Evolutionary conservation across 2,888 invertebrate genomes (phyloP).

Genomic region (Dynastes tityus): DNA sequence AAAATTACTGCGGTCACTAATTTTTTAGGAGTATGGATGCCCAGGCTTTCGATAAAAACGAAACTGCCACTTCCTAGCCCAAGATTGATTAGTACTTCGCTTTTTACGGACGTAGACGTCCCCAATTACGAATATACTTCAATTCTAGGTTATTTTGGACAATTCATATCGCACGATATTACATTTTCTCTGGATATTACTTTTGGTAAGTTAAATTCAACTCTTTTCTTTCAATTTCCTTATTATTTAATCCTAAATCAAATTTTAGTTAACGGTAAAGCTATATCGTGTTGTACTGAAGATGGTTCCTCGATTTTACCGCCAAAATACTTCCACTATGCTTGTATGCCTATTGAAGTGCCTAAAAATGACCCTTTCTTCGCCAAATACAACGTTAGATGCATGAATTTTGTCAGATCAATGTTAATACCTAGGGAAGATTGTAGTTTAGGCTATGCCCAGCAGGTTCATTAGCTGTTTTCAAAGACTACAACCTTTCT

Average conservation of each 20-base stretch:
- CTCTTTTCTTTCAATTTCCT: neutral
- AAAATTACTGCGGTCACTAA: too few species aligned
- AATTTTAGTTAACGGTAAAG: conserved; percentile 76
- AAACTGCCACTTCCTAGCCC: conserved; percentile 78
- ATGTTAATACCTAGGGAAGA: conserved; percentile 78
- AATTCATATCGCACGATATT: conserved; percentile 85
- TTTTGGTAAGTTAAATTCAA: conserved; percentile 73
- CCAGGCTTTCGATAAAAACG: conserved; percentile 72
- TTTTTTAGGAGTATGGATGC: conserved; percentile 74
- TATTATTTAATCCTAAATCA: neutral
- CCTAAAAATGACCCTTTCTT: conserved; percentile 77
- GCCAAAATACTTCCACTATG: conserved; percentile 75
- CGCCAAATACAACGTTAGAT: conserved; percentile 74
- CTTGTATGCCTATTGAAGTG: conserved; percentile 79
- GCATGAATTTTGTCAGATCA: conserved; percentile 83
- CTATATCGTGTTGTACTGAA: conserved; percentile 81
- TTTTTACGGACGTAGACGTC: conserved; percentile 76
- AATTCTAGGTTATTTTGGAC: conserved; percentile 86
- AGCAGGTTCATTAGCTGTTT: conserved; percentile 73
- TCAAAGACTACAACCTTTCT: neutral
- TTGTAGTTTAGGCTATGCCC: conserved; percentile 81
- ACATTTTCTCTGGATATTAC: conserved; percentile 81
- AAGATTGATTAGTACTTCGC: conserved; percentile 77
- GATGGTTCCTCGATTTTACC: conserved; percentile 75
- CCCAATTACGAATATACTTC: conserved; percentile 78